Percentiles rank a stretch among this genome's conserved stretches.
Conservation (phyloP, 1,140 invertebrate species). For the Hylaeus anthracinus region DNA sequence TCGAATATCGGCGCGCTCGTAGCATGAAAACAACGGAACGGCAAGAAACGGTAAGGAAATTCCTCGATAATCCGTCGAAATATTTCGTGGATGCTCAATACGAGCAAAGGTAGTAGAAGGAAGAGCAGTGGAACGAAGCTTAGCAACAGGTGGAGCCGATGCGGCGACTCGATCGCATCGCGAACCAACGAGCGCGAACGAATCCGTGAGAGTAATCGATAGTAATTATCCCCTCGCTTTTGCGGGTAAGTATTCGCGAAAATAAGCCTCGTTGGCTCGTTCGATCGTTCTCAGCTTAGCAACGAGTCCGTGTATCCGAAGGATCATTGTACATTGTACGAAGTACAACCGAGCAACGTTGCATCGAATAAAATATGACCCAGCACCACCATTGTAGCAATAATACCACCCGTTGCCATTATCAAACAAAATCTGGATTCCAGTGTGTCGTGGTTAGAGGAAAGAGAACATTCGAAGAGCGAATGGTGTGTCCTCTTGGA, state of each 20-base stretch:
- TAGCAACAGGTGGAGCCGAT: slow-evolving; percentile 61
- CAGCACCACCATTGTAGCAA: too few relatives aligned
- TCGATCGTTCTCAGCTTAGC: not conserved
- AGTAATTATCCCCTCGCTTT: slow-evolving; percentile 56
- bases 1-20: too few relatives aligned
- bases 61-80: not conserved
- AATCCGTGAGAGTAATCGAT: slow-evolving; percentile 46
- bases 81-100: not conserved
- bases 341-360: too few relatives aligned
- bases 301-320: too few relatives aligned
- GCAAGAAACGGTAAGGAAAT: not conserved
- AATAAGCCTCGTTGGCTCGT: not conserved
- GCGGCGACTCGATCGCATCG: slow-evolving; percentile 19
- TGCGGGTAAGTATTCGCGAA: slow-evolving; percentile 52
- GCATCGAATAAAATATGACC: too few relatives aligned
- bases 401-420: too few relatives aligned
- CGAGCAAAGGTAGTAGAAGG: not conserved
- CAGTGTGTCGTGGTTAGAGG: too few relatives aligned
- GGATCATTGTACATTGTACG: too few relatives aligned
- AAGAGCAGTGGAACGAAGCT: slow-evolving; percentile 23
- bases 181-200: slow-evolving; percentile 32
- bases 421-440: too few relatives aligned
- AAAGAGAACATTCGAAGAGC: too few relatives aligned
- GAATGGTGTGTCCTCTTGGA: too few relatives aligned
- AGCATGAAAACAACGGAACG: too few relatives aligned